A percentile compares a stretch with the other conserved stretches of the same genome.
Conservation (phyloP, 2,113 vertebrate species). For the Ciconia maguari region DNA sequence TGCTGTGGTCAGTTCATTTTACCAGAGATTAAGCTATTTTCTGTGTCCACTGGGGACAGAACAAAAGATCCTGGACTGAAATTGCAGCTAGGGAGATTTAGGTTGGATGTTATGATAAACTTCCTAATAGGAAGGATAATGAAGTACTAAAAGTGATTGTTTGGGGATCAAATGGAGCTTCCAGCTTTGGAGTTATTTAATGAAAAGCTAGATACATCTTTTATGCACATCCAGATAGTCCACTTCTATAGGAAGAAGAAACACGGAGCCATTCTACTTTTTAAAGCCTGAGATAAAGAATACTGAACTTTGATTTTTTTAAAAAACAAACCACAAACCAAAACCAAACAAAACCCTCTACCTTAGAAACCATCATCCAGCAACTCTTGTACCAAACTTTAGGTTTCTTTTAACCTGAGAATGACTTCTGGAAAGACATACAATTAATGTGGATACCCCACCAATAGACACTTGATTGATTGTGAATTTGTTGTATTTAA, state of each 20-base stretch:
- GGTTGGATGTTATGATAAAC: not conserved
- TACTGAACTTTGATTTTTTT: not conserved
- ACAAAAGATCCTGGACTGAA: not conserved
- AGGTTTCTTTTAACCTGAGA: not conserved
- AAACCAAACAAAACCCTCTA: fast-evolving
- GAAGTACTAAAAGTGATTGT: not conserved
- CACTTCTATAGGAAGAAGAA: not conserved
- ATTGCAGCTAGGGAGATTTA: not conserved
- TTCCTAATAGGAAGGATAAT: not conserved
- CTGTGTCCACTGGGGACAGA: not conserved
- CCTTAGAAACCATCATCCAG: not conserved
- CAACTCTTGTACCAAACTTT: not conserved
- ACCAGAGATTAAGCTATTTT: not conserved
- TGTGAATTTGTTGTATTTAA: not conserved
- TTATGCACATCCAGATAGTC: not conserved
- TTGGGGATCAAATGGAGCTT: not conserved
- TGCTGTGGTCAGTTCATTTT: not conserved
- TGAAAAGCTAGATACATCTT: not conserved
- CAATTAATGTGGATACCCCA: not conserved
- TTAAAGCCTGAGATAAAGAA: not conserved
- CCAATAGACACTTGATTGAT: not conserved
- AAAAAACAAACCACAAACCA: not conserved
- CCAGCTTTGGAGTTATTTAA: not conserved
- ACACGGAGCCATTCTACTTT: not conserved
- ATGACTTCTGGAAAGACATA: not conserved